Conservation (phyloP, 64 coral and sea anemone genomes). For the Porites lutea region DNA sequence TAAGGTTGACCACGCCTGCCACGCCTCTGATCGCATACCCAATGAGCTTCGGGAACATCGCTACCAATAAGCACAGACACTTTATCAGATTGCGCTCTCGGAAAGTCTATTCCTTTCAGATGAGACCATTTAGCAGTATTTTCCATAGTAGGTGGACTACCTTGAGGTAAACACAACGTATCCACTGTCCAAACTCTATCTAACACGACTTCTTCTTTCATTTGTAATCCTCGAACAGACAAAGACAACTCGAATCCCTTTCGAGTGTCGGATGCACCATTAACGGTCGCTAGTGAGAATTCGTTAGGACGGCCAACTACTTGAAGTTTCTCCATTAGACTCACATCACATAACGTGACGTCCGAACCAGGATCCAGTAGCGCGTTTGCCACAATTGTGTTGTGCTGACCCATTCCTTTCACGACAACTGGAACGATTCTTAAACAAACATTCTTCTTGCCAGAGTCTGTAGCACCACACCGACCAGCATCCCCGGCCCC, state of each 20-base stretch:
- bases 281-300: no score
- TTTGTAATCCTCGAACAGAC: constrained; percentile 4
- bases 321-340: constrained; percentile 43
- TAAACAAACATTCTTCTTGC: background rate
- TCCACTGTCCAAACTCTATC: constrained; percentile 52
- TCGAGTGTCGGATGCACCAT: background rate
- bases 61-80: no score
- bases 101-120: constrained; percentile 29
- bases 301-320: background rate
- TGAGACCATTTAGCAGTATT: constrained; percentile 31
- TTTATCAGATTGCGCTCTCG: no score
- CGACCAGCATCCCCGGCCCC: constrained; percentile 20
- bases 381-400: constrained; percentile 5
- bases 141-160: constrained; percentile 1
- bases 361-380: constrained; percentile 50
- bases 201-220: constrained; percentile 30
- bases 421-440: constrained; percentile 22
- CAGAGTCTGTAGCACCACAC: background rate
- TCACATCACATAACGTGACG: constrained; percentile 35
- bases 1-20: no score
- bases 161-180: constrained; percentile 30
- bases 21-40: no score
- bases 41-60: no score
- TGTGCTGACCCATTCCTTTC: background rate
- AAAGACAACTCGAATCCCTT: constrained; percentile 51